These are phyloP conservation scores for Grammatotria lemairii DNA, from an alignment of 2,113 vertebrate species.

Conservation along the genomic window DNA sequence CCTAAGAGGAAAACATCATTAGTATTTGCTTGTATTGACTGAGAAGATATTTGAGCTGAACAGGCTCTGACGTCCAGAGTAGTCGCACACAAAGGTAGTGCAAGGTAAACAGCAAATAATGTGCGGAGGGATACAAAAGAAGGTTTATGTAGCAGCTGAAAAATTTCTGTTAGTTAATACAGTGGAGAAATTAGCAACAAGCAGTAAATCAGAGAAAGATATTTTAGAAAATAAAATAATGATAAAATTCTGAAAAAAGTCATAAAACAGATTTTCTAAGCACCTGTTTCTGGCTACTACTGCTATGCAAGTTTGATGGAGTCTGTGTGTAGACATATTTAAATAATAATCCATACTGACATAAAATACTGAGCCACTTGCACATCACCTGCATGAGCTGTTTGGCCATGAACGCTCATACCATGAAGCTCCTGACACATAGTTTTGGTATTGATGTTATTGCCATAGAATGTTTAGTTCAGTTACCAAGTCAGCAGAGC, in stretches of 20 bases:
- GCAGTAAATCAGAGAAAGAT: neutral
- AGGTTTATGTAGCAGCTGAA: neutral
- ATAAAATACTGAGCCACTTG: neutral
- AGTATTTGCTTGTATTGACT: slow-evolving; percentile 30
- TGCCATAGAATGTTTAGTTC: neutral
- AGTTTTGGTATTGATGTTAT: neutral
- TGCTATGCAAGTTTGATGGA: neutral
- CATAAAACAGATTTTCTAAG: neutral
- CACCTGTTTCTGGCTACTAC: neutral
- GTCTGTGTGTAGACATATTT: neutral
- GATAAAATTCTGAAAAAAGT: neutral
- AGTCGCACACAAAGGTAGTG: slow-evolving; percentile 15
- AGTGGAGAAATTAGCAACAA: neutral
- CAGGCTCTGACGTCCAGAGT: neutral
- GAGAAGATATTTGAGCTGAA: slow-evolving; percentile 14
- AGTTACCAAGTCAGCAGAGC: neutral
- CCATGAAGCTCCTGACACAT: neutral
- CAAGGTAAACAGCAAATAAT: slow-evolving; percentile 5
- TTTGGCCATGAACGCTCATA: neutral
- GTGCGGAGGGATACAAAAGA: neutral
- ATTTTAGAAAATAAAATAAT: neutral
- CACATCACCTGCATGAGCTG: neutral
- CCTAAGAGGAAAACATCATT: slow-evolving; percentile 30
- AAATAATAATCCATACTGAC: neutral
- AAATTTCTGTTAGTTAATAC: neutral